Percentiles rank a stretch among this genome's conserved stretches.
phyloP scores from a whole-genome alignment of 2,888 invertebrate species.

The Caenorhabditis virilis region DNA sequence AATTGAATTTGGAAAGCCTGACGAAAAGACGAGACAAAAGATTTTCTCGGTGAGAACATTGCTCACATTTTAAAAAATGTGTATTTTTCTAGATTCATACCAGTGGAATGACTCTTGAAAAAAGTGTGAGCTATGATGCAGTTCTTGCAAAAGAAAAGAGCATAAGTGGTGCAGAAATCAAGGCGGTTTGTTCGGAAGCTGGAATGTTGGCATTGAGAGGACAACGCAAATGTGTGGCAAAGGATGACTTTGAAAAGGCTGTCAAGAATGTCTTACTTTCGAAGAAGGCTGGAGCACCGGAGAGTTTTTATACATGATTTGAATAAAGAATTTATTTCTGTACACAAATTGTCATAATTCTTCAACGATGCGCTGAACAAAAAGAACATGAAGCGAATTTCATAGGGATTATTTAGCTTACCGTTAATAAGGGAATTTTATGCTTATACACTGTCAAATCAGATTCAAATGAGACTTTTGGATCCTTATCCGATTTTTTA shows the following conservation, averaged over 20 bases:
- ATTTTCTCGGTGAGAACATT: constrained; percentile 38
- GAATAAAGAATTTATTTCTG: neutral
- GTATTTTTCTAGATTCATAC: constrained; percentile 41
- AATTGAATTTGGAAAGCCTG: constrained; percentile 90
- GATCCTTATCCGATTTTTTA: constrained; percentile 43
- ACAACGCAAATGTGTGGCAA: constrained; percentile 48
- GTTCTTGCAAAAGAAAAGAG: constrained; percentile 49
- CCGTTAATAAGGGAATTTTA: constrained; percentile 29
- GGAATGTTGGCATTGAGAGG: constrained; percentile 57
- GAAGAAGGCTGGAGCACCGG: constrained; percentile 47
- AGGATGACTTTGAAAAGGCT: constrained; percentile 44
- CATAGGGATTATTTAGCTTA: constrained; percentile 1
- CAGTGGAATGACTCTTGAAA: constrained; percentile 47
- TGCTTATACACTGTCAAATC: constrained; percentile 19
- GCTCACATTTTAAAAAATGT: neutral
- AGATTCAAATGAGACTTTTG: constrained; percentile 41
- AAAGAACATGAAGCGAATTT: neutral
- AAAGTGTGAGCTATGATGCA: constrained; percentile 47
- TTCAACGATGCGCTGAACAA: constrained; percentile 2
- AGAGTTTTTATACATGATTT: constrained; percentile 36
- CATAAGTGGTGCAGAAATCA: constrained; percentile 56
- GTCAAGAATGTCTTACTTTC: constrained; percentile 39
- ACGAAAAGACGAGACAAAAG: constrained; percentile 93
- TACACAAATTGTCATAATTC: neutral
- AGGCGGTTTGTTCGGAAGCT: constrained; percentile 56